phyloP scores from a whole-genome alignment of 2,113 vertebrate genomes.

The Austrofundulus limnaeus region DNA sequence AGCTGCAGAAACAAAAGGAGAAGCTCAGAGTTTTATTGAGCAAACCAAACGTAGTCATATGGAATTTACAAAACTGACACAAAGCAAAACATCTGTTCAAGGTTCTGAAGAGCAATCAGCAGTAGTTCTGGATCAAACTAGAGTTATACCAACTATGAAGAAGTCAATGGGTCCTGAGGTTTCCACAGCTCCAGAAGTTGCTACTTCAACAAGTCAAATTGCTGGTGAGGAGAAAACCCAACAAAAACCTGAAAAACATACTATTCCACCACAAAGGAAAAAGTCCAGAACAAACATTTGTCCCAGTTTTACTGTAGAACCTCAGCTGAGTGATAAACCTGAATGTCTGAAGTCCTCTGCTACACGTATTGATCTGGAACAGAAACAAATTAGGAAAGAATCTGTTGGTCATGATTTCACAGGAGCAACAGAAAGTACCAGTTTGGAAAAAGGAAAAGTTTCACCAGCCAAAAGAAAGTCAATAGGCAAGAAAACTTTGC shows the following conservation, averaged over 20 bases:
- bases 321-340: not conserved
- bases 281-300: conserved; percentile 37
- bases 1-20: no score
- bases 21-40: not conserved
- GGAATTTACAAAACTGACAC: conserved; percentile 2
- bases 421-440: not conserved
- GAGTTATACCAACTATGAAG: conserved; percentile 1
- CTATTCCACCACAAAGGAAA: conserved; percentile 35
- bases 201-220: not conserved
- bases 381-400: conserved; percentile 1
- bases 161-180: conserved; percentile 28
- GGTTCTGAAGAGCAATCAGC: not conserved
- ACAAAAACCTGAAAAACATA: not conserved
- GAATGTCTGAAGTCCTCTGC: not conserved
- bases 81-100: conserved; percentile 15
- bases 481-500: not conserved
- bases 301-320: not conserved
- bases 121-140: conserved; percentile 2
- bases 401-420: not conserved
- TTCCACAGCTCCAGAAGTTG: not conserved
- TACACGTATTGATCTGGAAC: not conserved
- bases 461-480: conserved; percentile 24
- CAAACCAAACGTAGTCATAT: not conserved
- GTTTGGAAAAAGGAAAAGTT: not conserved
- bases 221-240: not conserved